Base-by-base conservation (phyloP, 2,888 invertebrate species). In the Drepanosiphum platanoidis region DNA sequence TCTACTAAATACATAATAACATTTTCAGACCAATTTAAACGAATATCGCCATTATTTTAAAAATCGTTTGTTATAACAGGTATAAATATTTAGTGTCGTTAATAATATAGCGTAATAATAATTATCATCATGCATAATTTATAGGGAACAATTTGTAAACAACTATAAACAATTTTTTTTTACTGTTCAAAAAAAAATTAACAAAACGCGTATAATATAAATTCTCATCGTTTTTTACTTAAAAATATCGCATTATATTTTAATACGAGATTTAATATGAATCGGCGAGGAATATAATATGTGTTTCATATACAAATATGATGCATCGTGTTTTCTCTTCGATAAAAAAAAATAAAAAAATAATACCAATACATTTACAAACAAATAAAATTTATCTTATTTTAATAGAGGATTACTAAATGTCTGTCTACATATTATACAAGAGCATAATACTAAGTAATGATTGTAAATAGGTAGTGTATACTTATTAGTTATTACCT, bases 281-380 rank as follows among this genome's bases (percentile, higher is more conserved):
- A 52, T 3, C 22, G 18, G 22, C 52, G 18, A 18, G 22, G 22
- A 52, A 52, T 52, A n/a, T n/a, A n/a, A n/a, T n/a, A n/a, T n/a
- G n/a, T n/a, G n/a, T n/a, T n/a, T n/a, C n/a, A n/a, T 18, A 52
- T 52, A 52, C 22, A 52, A 52, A 11, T 61, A 61, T 0, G 27
- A n/a, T 11, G 58, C 58, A 61, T 27, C 9, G 9, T 18, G 30
- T 30, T 34, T 68, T 34, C 34, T 34, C 68, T 68, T 34, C 5
- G 34, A 68, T 68, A 68, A 68, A 68, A 68, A 34, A 64, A 64
- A 70, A n/a, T n/a, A n/a, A 42, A 27, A 42, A 15, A 1, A 71
- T 1, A 30, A 15, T 32, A 15, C 32, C 42, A 39, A 78, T 42
- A 22, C 3, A 66, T 66, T 42, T 66, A 42, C 34, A 39, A 66